Evolutionary conservation across 1,140 invertebrate species (phyloP), one percentile per base, ranked within the genome.

Genomic region (Lordiphosa clarofinis): DNA sequence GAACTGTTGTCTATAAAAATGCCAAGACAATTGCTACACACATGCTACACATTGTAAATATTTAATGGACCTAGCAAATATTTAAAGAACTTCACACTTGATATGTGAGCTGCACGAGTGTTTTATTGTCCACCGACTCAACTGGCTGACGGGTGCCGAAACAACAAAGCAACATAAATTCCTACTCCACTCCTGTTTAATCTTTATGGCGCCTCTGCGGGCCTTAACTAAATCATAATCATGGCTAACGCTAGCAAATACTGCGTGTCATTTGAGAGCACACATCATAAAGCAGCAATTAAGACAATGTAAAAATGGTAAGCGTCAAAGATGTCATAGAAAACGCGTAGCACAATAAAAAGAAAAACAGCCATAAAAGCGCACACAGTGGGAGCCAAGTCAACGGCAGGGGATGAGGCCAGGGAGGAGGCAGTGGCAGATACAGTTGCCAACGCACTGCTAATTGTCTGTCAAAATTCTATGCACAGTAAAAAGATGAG

Each of bases 261-360:
- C 73, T 65, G 63, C 78, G 72, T 84, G 78, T 82, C 78, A 84
- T 84, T 73, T 84, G 78, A 78, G 73, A 67, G 57, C 76, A 84
- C 78, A 84, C 69, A 70, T 84, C 78, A 78, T 84, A 84, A 84
- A 84, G 78, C 78, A 73, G 78, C 78, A 84, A 84, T 84, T 84
- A 84, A 84, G 76, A 82, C 76, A 72, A 82, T 81, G 76, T 82
- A 60, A 44, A 82, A 81, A 82, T 81, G 67, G 76, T 81, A 76
- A 84, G 78, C 78, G 73, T 84, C 78, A 84, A 84, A 82, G 73
- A 84, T 58, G 76, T 67, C 78, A 82, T 82, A 82, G 78, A 78
- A 76, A 78, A 73, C 53, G 62, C 69, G 56, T 76, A 56, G 76
- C 52, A 73, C 76, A 82, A 76, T 78, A 82, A 84, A 82, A 76